phyloP scores from a whole-genome alignment of 2,113 vertebrate species.

The Xiphias gladius region DNA sequence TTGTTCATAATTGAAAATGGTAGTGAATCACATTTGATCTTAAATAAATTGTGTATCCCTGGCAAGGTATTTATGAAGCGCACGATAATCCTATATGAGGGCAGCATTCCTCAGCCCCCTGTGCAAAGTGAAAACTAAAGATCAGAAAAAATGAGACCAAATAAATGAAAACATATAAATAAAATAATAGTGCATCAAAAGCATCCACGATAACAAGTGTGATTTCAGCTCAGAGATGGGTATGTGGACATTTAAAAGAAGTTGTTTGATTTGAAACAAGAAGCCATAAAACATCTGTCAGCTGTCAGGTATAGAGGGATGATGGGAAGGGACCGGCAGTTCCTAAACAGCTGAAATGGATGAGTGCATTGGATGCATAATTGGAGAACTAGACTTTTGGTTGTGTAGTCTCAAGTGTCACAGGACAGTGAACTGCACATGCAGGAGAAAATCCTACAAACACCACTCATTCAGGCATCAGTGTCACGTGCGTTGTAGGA shows the following conservation, averaged over 20 bases:
- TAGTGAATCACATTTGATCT: not conserved
- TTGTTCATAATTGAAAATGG: not conserved
- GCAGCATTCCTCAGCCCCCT: not conserved
- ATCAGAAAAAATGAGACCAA: slow-evolving; percentile 11
- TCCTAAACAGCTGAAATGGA: slow-evolving; percentile 53
- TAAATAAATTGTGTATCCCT: not conserved
- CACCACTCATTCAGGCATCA: not conserved
- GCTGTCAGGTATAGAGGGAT: slow-evolving; percentile 40
- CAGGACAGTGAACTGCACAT: slow-evolving; percentile 18
- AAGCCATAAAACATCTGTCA: slow-evolving; percentile 57
- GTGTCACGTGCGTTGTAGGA: not conserved
- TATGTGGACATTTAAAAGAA: slow-evolving; percentile 41
- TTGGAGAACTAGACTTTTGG: slow-evolving; percentile 43
- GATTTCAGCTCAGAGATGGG: slow-evolving; percentile 10
- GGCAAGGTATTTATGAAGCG: not conserved
- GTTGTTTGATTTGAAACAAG: slow-evolving; percentile 47
- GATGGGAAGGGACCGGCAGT: slow-evolving; percentile 27
- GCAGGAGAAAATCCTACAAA: not conserved
- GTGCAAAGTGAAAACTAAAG: slow-evolving; percentile 17
- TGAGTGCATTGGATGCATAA: slow-evolving; percentile 41
- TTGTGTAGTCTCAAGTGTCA: slow-evolving; percentile 29
- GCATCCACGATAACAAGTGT: not conserved
- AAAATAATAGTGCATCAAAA: not conserved
- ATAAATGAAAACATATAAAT: slow-evolving; percentile 13
- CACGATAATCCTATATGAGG: not conserved